Percentiles rank a stretch among this genome's conserved stretches.
These are phyloP conservation scores for Bufotes viridis DNA, from an alignment of 2,797 vertebrate genomes.

Conservation along the genomic window DNA sequence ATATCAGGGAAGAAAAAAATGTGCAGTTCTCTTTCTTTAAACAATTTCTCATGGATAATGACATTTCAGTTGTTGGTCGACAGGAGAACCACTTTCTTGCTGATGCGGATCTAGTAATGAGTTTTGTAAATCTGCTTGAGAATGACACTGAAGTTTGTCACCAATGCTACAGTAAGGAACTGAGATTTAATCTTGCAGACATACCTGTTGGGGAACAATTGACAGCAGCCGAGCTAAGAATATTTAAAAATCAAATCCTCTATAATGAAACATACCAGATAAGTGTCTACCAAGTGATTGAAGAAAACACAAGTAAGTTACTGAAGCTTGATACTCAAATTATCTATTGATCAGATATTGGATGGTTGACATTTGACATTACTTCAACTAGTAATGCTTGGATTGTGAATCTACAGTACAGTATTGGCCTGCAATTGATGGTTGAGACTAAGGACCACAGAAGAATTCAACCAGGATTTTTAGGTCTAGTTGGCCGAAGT, in stretches of 20 bases:
- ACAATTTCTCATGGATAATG: slow-evolving; percentile 92
- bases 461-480: slow-evolving; percentile 18
- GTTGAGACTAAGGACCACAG: slow-evolving; percentile 24
- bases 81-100: no score
- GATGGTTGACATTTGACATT: slow-evolving; percentile 54
- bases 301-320: background rate
- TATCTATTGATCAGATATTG: background rate
- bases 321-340: slow-evolving; percentile 27
- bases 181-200: slow-evolving; percentile 47
- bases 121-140: no score
- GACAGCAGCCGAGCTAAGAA: slow-evolving; percentile 35
- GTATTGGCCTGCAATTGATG: slow-evolving; percentile 43
- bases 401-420: slow-evolving; percentile 29
- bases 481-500: slow-evolving; percentile 24
- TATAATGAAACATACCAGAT: slow-evolving; percentile 43
- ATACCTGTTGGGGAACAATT: slow-evolving; percentile 40
- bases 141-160: no score
- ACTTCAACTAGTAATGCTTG: slow-evolving; percentile 40
- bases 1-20: slow-evolving; percentile 84
- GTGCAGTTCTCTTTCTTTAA: slow-evolving; percentile 92
- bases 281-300: slow-evolving; percentile 37
- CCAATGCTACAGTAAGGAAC: slow-evolving; percentile 36
- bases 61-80: slow-evolving; percentile 91
- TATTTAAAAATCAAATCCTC: slow-evolving; percentile 37
- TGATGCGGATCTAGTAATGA: no score